phyloP scores from a whole-genome alignment of 64 coral and sea anemone genomes.

The Orbicella faveolata region DNA sequence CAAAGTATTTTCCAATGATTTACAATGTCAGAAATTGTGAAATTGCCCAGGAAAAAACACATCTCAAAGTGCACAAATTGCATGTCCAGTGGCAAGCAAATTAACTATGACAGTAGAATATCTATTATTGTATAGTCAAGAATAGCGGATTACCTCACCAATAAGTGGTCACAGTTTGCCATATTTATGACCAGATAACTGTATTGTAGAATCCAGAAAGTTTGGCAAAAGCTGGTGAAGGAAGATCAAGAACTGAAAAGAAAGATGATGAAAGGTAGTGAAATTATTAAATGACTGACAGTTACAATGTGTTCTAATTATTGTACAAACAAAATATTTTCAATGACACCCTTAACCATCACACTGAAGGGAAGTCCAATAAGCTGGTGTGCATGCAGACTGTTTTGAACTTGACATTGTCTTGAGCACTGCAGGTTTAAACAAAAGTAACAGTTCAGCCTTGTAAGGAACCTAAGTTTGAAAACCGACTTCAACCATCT shows the following conservation, averaged over 20 bases:
- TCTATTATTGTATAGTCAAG: too few species aligned
- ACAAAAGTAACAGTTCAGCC: too few species aligned
- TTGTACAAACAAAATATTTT: not conserved
- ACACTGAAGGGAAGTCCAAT: too few species aligned
- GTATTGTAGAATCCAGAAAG: conserved; percentile 82
- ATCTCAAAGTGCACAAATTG: not conserved
- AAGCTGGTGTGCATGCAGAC: too few species aligned
- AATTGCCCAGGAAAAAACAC: not conserved
- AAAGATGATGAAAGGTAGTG: conserved; percentile 79
- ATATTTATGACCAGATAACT: not conserved
- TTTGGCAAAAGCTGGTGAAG: conserved; percentile 85
- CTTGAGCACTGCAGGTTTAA: too few species aligned
- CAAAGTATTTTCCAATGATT: not conserved
- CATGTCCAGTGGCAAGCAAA: not conserved
- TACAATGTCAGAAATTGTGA: not conserved
- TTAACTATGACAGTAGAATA: too few species aligned
- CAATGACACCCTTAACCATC: too few species aligned
- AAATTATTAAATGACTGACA: not conserved
- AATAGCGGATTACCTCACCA: too few species aligned
- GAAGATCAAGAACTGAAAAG: conserved; percentile 89
- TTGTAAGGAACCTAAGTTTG: too few species aligned
- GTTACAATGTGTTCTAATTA: not conserved
- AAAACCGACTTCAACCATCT: too few species aligned
- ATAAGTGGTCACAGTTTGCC: too few species aligned
- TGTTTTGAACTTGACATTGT: too few species aligned